Conservation (phyloP, 2,797 vertebrate species). For the Girardinus metallicus region DNA sequence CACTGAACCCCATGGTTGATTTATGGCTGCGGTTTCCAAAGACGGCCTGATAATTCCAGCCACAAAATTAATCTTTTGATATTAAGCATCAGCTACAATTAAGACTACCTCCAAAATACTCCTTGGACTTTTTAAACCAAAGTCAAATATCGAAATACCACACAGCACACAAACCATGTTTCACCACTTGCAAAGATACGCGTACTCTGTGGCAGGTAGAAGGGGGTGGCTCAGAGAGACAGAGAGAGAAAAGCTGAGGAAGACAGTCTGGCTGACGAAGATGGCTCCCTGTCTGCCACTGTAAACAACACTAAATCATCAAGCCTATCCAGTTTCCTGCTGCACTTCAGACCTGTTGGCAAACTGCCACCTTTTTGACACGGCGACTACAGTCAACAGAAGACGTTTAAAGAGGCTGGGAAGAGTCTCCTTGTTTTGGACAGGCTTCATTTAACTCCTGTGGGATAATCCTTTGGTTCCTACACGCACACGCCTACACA, state of each 20-base stretch:
- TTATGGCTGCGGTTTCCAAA: slow-evolving; percentile 11
- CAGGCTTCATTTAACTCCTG: slow-evolving; percentile 83
- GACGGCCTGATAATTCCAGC: slow-evolving; percentile 11
- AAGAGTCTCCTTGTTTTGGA: slow-evolving; percentile 72
- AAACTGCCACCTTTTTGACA: slow-evolving; percentile 60
- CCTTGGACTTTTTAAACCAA: slow-evolving; percentile 11
- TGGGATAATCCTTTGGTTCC: slow-evolving; percentile 79
- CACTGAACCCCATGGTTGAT: slow-evolving; percentile 3
- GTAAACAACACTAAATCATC: slow-evolving; percentile 79
- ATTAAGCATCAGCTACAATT: not conserved
- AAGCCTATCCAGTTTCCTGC: slow-evolving; percentile 80
- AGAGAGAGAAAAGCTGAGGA: slow-evolving; percentile 17
- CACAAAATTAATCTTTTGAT: slow-evolving; percentile 25
- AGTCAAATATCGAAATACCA: slow-evolving; percentile 24
- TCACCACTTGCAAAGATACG: slow-evolving; percentile 23
- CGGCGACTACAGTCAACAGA: slow-evolving; percentile 63
- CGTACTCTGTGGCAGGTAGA: slow-evolving; percentile 47
- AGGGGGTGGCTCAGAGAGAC: slow-evolving; percentile 12
- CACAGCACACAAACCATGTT: slow-evolving; percentile 18
- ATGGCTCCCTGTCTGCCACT: slow-evolving; percentile 63
- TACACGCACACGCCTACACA: slow-evolving; percentile 33
- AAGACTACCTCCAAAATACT: slow-evolving; percentile 28
- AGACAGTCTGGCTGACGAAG: slow-evolving; percentile 61
- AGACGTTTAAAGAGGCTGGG: slow-evolving; percentile 74
- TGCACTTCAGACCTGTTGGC: slow-evolving; percentile 67